Conservation (phyloP, 2,797 vertebrate genomes). For the Thalassophryne amazonica region DNA sequence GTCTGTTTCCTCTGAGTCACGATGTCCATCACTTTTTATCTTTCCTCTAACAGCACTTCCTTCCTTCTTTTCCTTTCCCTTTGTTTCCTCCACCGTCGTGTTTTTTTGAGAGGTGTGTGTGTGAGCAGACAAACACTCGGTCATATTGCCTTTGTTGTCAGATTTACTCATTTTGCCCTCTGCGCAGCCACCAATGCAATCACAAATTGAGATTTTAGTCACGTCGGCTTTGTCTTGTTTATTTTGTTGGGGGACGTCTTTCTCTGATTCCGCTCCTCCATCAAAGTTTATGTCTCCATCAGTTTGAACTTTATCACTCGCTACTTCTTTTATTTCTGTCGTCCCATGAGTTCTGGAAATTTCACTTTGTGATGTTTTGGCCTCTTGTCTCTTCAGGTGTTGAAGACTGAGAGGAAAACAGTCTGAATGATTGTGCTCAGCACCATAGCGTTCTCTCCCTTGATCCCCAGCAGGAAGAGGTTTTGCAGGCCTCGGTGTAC, state of each 20-base stretch:
- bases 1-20: neutral
- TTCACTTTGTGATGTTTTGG: conserved; percentile 9
- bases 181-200: neutral
- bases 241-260: neutral
- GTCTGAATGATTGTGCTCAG: conserved; percentile 16
- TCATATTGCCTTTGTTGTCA: neutral
- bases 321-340: neutral
- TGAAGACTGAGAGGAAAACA: conserved; percentile 20
- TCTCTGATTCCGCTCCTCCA: neutral
- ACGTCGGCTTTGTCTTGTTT: neutral
- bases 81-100: neutral
- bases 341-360: neutral
- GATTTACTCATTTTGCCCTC: neutral
- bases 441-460: conserved; percentile 22
- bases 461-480: conserved; percentile 25
- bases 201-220: neutral
- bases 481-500: conserved; percentile 2
- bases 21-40: neutral
- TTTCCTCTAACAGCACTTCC: neutral
- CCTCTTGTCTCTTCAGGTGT: conserved; percentile 11
- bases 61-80: neutral
- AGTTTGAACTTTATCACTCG: neutral
- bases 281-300: conserved; percentile 1
- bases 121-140: neutral
- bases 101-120: neutral